phyloP scores from a whole-genome alignment of 92 coral and sea anemone species.

The Chrysogorgia sp. region DNA sequence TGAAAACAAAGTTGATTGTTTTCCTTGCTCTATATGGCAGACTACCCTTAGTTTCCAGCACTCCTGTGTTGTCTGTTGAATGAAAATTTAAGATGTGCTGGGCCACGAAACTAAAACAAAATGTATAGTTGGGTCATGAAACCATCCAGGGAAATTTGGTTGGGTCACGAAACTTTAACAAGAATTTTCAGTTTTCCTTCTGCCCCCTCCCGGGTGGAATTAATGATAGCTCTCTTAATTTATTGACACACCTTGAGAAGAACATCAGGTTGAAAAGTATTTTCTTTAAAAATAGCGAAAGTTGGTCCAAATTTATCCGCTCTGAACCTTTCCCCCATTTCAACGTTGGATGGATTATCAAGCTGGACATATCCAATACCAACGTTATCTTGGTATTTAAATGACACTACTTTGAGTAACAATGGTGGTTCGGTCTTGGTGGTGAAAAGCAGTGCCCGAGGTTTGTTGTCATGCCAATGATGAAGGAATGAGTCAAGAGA shows the following conservation, averaged over 20 bases:
- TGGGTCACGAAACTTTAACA: no score
- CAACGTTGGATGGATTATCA: slow-evolving; percentile 59
- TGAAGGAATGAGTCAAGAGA: slow-evolving; percentile 61
- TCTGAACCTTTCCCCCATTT: slow-evolving; percentile 64
- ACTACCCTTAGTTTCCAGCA: no score
- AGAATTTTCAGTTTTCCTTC: no score
- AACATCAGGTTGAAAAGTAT: slow-evolving; percentile 73
- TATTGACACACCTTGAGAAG: slow-evolving; percentile 67
- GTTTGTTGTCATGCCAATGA: slow-evolving; percentile 73
- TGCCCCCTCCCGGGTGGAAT: no score
- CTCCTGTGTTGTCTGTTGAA: no score
- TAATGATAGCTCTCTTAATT: not conserved
- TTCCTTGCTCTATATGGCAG: no score
- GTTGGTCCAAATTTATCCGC: slow-evolving; percentile 67
- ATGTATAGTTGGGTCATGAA: no score
- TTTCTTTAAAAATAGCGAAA: slow-evolving; percentile 87
- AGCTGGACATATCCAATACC: slow-evolving; percentile 77
- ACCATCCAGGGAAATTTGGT: no score
- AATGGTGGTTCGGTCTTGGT: slow-evolving; percentile 75
- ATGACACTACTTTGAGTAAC: slow-evolving; percentile 81
- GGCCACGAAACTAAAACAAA: no score
- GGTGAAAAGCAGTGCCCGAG: slow-evolving; percentile 78
- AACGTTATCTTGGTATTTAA: slow-evolving; percentile 61
- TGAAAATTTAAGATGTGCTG: no score
- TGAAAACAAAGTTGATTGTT: no score